Base-by-base conservation (phyloP, 2,888 invertebrate species). In the Lepidochrysops patricia region DNA sequence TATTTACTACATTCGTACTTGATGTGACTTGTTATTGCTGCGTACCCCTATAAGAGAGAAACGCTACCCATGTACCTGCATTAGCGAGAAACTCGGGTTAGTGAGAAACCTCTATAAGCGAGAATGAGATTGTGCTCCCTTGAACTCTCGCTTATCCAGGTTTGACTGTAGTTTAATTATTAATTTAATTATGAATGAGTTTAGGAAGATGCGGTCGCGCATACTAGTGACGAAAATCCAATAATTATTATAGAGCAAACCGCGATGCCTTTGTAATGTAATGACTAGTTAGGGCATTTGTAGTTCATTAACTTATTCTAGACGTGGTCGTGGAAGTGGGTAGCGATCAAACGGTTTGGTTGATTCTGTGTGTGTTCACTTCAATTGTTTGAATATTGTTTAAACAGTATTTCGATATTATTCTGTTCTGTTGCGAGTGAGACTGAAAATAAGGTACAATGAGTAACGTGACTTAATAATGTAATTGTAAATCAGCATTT, bases 191-290 rank as follows among this genome's bases (percentile, higher is more conserved):
- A 83, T 85, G 84, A 85, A 86, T 86, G 87, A 80, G 76, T 65
- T 83, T 89, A 89, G 79, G 83, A 87, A 85, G 73, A 84, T 89
- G 89, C 89, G 88, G 88, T 88, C 88, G 89, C 88, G 89, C 89
- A 89, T 83, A 85, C 76, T 89, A 89, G 84, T 86, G 77, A 88
- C 88, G 88, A 87, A 84, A 85, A 88, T 88, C 88, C 88, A 88
- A 89, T 88, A 89, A 88, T 85, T 82, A 87, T 79, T 82, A 77
- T 82, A 81, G 77, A 79, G 73, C 77, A 78, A 64, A 74, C 72
- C 68, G 77, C 77, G 82, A 84, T 86, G 87, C 86, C 89, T 88
- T 87, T 84, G 54, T 32, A 82, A 79, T 83, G 82, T 86, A 85
- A 82, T 80, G 75, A 84, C 80, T 83, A 80, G 78, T 81, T 82